Conservation (phyloP, 2,888 invertebrate species). For the Coronaproctus castanopsis region DNA sequence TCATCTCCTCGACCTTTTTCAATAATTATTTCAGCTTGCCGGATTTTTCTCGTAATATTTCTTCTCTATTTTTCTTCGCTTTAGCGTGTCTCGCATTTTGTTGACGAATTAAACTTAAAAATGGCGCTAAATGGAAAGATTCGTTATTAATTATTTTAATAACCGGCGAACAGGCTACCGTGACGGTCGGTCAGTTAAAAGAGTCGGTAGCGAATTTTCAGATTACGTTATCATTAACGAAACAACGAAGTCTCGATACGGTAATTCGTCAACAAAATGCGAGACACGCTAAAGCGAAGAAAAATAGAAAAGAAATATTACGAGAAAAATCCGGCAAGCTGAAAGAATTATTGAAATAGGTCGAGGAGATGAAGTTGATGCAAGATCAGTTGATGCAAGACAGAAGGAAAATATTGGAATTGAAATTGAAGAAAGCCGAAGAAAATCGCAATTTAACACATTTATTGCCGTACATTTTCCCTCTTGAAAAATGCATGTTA, state of each 20-base stretch:
- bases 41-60: too few relatives aligned
- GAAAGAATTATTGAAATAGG: slow-evolving; percentile 57
- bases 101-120: slow-evolving; percentile 47
- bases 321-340: slow-evolving; percentile 68
- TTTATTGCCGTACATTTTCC: too few relatives aligned
- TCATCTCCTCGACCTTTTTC: slow-evolving; percentile 43
- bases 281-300: slow-evolving; percentile 77
- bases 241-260: too few relatives aligned
- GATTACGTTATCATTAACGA: too few relatives aligned
- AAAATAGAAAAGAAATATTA: slow-evolving; percentile 58
- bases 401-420: slow-evolving; percentile 42
- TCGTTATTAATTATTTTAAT: slow-evolving; percentile 53
- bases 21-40: slow-evolving; percentile 68
- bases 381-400: slow-evolving; percentile 72
- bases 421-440: slow-evolving; percentile 60
- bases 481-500: too few relatives aligned
- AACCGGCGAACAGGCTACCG: slow-evolving; percentile 32
- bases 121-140: too few relatives aligned
- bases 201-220: too few relatives aligned
- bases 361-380: slow-evolving; percentile 43
- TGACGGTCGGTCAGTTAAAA: slow-evolving; percentile 53
- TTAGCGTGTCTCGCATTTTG: slow-evolving; percentile 58
- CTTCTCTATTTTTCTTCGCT: slow-evolving; percentile 60
- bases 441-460: slow-evolving; percentile 73
- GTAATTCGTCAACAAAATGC: slow-evolving; percentile 52